Conservation (phyloP, 2,888 invertebrate species). For the Drosophila gaucha region DNA sequence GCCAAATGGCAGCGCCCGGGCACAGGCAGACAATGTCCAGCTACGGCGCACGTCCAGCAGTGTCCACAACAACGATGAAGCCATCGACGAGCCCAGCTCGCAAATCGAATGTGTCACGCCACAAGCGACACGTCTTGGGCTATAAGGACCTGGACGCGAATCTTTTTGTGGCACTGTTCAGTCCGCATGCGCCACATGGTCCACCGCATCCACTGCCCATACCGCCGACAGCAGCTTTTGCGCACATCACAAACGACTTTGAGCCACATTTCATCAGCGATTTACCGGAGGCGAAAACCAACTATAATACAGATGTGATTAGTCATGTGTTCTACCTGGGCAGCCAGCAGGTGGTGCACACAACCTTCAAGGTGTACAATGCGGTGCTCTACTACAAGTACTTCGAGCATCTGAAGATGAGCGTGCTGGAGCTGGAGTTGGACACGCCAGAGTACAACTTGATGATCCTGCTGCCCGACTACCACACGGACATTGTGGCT, state of each 20-base stretch:
- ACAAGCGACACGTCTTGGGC: slow-evolving; percentile 74
- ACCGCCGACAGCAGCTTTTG: slow-evolving; percentile 51
- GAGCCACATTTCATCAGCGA: slow-evolving; percentile 69
- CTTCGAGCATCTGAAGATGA: slow-evolving; percentile 89
- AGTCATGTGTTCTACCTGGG: slow-evolving; percentile 84
- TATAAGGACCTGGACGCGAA: slow-evolving; percentile 78
- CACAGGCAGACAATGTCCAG: slow-evolving; percentile 18
- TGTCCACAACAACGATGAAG: slow-evolving; percentile 8
- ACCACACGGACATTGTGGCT: slow-evolving; percentile 88
- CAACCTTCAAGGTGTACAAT: slow-evolving; percentile 90
- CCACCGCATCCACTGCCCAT: slow-evolving; percentile 51
- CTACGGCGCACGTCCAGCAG: slow-evolving; percentile 13
- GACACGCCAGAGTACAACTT: slow-evolving; percentile 93
- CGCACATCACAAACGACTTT: slow-evolving; percentile 68
- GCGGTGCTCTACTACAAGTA: slow-evolving; percentile 91
- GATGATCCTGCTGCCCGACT: slow-evolving; percentile 89
- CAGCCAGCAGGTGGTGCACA: slow-evolving; percentile 85
- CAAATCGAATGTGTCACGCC: slow-evolving; percentile 42
- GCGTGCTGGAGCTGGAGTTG: slow-evolving; percentile 91
- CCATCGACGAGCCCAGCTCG: slow-evolving; percentile 15
- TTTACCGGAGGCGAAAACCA: slow-evolving; percentile 64
- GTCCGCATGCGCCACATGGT: slow-evolving; percentile 58
- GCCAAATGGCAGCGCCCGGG: slow-evolving; percentile 51
- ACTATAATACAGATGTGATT: slow-evolving; percentile 80
- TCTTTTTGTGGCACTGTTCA: slow-evolving; percentile 77